phyloP scores from a whole-genome alignment of 1,140 invertebrate species.

The Liolophura sinensis region DNA sequence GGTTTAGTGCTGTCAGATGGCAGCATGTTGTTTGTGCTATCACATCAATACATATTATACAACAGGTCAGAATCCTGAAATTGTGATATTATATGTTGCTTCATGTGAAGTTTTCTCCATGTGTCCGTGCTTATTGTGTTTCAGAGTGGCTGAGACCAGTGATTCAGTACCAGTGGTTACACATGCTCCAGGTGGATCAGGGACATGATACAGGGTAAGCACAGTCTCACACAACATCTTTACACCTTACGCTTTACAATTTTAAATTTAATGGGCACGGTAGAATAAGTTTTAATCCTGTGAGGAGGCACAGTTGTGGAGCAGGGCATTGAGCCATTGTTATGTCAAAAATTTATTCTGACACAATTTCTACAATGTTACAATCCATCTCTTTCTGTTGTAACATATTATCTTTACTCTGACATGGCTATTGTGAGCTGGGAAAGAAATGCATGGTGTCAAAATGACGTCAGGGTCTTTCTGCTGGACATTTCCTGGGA shows the following conservation, averaged over 20 bases:
- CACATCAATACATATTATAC: background rate
- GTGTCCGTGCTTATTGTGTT: conserved; percentile 17
- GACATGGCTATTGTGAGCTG: too few relatives aligned
- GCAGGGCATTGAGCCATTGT: too few relatives aligned
- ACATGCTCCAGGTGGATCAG: conserved; percentile 72
- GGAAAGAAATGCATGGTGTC: too few relatives aligned
- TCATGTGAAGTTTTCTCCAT: background rate
- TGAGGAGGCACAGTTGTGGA: background rate
- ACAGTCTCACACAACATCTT: conserved; percentile 1
- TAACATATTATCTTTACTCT: too few relatives aligned
- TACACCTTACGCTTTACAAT: background rate
- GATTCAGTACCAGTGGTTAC: conserved; percentile 72
- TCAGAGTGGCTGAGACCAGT: conserved; percentile 68
- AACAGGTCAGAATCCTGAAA: background rate
- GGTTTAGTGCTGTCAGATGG: background rate
- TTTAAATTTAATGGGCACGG: background rate
- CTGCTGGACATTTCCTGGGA: too few relatives aligned
- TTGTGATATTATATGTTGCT: background rate
- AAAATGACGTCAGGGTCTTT: too few relatives aligned
- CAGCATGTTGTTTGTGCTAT: background rate
- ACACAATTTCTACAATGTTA: too few relatives aligned
- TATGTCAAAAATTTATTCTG: conserved; percentile 5
- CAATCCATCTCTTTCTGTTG: too few relatives aligned
- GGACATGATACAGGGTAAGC: conserved; percentile 71
- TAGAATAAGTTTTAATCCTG: background rate